Evolutionary conservation across 2,113 vertebrate genomes (phyloP).

Genomic region (Aegithalos caudatus): DNA sequence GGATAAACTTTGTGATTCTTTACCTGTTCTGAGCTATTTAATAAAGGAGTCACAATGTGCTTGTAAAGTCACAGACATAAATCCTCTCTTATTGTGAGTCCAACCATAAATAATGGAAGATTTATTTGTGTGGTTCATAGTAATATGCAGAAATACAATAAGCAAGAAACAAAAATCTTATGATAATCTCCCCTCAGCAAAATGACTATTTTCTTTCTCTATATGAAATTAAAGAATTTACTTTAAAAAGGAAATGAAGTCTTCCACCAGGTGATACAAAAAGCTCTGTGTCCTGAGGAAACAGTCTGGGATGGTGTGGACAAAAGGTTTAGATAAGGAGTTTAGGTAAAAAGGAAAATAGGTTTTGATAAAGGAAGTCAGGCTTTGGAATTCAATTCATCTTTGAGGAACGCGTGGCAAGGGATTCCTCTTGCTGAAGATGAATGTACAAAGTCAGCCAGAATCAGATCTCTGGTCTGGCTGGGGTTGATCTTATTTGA

Average conservation of each 20-base stretch:
- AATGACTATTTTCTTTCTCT: neutral
- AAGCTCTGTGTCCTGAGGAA: neutral
- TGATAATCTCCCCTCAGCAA: neutral
- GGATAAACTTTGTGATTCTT: neutral
- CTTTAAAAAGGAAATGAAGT: neutral
- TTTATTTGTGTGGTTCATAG: neutral
- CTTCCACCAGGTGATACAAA: neutral
- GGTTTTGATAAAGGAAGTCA: neutral
- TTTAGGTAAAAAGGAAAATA: neutral
- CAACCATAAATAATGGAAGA: neutral
- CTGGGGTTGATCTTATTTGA: neutral
- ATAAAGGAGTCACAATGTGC: neutral
- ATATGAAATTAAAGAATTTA: neutral
- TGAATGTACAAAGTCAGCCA: neutral
- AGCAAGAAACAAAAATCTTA: neutral
- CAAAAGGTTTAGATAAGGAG: neutral
- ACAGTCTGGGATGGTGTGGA: neutral
- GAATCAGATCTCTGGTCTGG: neutral
- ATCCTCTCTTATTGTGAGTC: neutral
- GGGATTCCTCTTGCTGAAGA: neutral
- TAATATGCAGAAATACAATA: neutral
- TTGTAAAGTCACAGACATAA: rapidly evolving
- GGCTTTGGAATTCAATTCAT: neutral
- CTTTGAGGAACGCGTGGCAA: neutral
- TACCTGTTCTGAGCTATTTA: neutral